A percentile compares a stretch with the other conserved stretches of the same genome.
These are phyloP conservation scores for Podilymbus podiceps DNA, from an alignment of 2,113 vertebrate species.

Conservation along the genomic window DNA sequence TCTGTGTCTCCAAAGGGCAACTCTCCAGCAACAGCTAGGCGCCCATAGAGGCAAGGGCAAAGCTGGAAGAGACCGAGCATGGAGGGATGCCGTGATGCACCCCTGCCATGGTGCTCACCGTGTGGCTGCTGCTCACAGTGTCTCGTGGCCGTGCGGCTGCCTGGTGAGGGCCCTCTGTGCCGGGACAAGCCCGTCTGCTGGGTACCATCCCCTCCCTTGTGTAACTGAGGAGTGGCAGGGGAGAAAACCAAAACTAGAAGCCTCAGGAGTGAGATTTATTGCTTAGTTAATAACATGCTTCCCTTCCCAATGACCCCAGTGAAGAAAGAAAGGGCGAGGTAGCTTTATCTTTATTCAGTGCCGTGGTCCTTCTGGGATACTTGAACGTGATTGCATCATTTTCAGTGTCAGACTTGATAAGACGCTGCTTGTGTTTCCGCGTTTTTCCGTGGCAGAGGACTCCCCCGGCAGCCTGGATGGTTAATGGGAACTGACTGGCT, in stretches of 20 bases:
- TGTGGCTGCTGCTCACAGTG: rapidly evolving
- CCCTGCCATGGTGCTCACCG: background rate
- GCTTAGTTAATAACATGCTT: conserved; percentile 3
- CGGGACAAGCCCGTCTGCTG: background rate
- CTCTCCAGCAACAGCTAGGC: background rate
- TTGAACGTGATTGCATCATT: conserved; percentile 70
- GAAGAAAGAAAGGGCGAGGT: background rate
- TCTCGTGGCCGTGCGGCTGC: rapidly evolving
- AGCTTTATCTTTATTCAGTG: conserved; percentile 64
- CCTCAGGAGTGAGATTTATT: conserved; percentile 43
- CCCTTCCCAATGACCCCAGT: background rate
- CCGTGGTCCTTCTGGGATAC: conserved; percentile 54
- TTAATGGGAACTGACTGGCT: conserved; percentile 79
- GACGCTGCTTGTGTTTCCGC: conserved; percentile 31
- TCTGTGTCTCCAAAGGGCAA: background rate
- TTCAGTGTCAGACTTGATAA: conserved; percentile 72
- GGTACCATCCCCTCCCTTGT: background rate
- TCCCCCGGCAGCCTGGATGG: conserved; percentile 75
- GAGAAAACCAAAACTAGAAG: background rate
- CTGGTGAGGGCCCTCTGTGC: rapidly evolving
- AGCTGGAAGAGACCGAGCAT: rapidly evolving
- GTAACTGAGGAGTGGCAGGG: background rate
- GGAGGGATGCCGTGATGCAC: background rate
- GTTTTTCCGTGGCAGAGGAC: background rate
- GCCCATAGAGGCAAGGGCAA: background rate